Percentiles rank a stretch among this genome's conserved stretches.
These are phyloP conservation scores for Sceliomorpha sp. DNA, from an alignment of 2,888 invertebrate genomes.

Conservation along the genomic window DNA sequence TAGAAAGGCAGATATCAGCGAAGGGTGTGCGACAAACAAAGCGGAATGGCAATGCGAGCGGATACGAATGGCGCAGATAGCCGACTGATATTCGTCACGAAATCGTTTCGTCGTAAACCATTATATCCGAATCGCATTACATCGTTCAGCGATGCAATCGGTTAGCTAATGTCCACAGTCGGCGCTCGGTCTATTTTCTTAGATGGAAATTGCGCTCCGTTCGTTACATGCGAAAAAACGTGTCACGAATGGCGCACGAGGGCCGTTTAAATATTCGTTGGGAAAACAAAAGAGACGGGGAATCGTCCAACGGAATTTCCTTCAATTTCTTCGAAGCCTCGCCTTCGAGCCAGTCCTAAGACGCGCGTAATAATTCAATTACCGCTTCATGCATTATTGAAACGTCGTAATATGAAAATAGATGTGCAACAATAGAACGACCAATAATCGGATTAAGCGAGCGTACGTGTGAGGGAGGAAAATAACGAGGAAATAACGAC, in stretches of 20 bases:
- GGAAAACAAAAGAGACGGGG: no score
- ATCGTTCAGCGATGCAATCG: conserved; percentile 50
- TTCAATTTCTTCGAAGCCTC: no score
- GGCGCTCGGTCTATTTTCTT: conserved; percentile 29
- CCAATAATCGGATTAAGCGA: conserved; percentile 32
- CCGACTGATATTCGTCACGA: conserved; percentile 58
- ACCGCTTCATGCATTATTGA: conserved; percentile 8
- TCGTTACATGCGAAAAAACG: conserved; percentile 30
- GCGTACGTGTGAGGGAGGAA: conserved; percentile 2
- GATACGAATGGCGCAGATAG: conserved; percentile 47
- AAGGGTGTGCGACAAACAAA: conserved; percentile 53
- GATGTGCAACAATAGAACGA: conserved; percentile 22
- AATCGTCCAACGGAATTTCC: no score
- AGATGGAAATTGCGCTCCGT: conserved; percentile 28
- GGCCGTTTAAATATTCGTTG: no score
- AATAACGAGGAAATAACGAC: not conserved
- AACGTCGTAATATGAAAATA: conserved; percentile 3
- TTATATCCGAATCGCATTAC: conserved; percentile 52
- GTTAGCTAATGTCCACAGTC: conserved; percentile 45
- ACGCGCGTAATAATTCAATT: conserved; percentile 19
- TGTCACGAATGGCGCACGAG: conserved; percentile 3
- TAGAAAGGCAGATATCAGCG: conserved; percentile 59
- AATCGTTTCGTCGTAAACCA: conserved; percentile 55
- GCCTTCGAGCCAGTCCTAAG: conserved; percentile 1
- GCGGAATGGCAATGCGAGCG: conserved; percentile 49